phyloP scores from a whole-genome alignment of 2,888 invertebrate genomes.

The Agriotes lineatus region DNA sequence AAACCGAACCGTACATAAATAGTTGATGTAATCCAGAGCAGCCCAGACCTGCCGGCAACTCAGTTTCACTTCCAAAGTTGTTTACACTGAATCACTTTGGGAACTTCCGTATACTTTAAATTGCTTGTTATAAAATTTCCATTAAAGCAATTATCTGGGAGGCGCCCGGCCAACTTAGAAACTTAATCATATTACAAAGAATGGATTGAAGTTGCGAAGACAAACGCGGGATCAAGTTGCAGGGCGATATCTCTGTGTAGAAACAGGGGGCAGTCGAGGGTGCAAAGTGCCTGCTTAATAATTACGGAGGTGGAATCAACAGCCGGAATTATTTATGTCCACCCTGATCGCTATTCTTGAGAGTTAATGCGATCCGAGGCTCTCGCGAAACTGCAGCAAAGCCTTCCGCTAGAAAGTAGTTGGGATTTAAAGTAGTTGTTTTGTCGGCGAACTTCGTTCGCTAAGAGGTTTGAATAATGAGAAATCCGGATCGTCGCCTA shows the following conservation, averaged over 20 bases:
- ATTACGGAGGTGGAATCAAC: constrained; percentile 33
- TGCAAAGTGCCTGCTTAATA: constrained; percentile 35
- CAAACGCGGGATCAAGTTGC: constrained; percentile 15
- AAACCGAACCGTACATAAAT: background rate
- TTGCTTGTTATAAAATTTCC: constrained; percentile 31
- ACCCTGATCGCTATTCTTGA: constrained; percentile 21
- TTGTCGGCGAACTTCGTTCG: constrained; percentile 2
- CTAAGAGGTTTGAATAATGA: constrained; percentile 4
- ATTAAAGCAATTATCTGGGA: constrained; percentile 28
- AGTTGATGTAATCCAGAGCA: constrained; percentile 2
- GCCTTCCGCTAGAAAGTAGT: constrained; percentile 12
- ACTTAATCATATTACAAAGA: constrained; percentile 24
- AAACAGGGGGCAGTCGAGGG: constrained; percentile 22
- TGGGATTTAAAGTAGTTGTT: constrained; percentile 24
- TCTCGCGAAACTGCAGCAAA: background rate
- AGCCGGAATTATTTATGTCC: constrained; percentile 30
- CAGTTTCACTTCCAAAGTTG: constrained; percentile 18
- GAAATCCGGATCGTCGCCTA: background rate
- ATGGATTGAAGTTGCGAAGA: constrained; percentile 18
- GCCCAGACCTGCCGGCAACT: background rate
- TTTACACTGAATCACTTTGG: constrained; percentile 19
- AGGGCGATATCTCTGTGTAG: constrained; percentile 18
- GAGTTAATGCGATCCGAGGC: constrained; percentile 17
- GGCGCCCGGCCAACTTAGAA: constrained; percentile 17
- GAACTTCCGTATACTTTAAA: constrained; percentile 25